Conservation (phyloP, 2,797 vertebrate genomes). For the Eupleurogrammus muticus region DNA sequence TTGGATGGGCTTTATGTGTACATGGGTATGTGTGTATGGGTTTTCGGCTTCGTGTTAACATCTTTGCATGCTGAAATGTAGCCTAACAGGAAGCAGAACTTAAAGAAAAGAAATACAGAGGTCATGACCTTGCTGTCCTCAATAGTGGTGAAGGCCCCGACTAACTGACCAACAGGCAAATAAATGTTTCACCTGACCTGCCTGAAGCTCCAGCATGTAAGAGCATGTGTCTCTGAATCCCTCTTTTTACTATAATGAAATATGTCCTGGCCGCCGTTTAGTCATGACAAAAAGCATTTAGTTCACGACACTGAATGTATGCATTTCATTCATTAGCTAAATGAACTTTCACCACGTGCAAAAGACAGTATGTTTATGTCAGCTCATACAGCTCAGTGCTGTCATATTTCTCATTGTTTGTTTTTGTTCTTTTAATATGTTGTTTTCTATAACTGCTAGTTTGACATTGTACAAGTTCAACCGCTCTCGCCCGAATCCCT, state of each 20-base stretch:
- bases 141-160: too few species aligned
- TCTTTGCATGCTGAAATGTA: too few species aligned
- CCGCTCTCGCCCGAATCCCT: conserved; percentile 58
- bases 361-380: conserved; percentile 39
- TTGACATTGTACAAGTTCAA: conserved; percentile 58
- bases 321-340: too few species aligned
- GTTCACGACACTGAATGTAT: too few species aligned
- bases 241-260: conserved; percentile 14
- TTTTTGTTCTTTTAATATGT: conserved; percentile 36
- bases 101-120: too few species aligned
- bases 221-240: background rate
- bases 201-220: background rate
- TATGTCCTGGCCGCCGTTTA: conserved; percentile 22
- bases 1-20: too few species aligned
- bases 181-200: background rate
- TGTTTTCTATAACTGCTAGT: conserved; percentile 62
- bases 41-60: too few species aligned
- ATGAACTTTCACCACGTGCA: conserved; percentile 18
- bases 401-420: conserved; percentile 40
- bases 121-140: too few species aligned
- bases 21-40: too few species aligned
- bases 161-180: background rate
- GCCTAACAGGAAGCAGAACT: too few species aligned
- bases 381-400: conserved; percentile 16
- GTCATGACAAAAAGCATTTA: conserved; percentile 5